Evolutionary conservation across 1,140 invertebrate genomes (phyloP).

Genomic region (Procambarus virginalis): DNA sequence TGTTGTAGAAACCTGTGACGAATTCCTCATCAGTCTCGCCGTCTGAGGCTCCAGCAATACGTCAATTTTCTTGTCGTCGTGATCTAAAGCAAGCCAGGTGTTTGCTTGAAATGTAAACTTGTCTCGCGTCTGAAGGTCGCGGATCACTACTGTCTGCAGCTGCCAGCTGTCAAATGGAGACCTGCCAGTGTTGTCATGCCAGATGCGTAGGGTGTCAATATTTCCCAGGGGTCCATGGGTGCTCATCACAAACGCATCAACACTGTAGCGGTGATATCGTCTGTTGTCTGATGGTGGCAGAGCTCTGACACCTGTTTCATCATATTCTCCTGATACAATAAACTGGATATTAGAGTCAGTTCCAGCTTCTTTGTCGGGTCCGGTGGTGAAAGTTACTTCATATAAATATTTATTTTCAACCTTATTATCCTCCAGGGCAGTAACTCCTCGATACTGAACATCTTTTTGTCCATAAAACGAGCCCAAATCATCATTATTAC

Average conservation of each 20-base stretch:
- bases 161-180: constrained; percentile 76
- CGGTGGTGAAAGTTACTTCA: constrained; percentile 42
- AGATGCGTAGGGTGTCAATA: constrained; percentile 75
- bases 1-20: constrained; percentile 25
- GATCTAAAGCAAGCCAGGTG: constrained; percentile 77
- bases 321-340: constrained; percentile 76
- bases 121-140: constrained; percentile 76
- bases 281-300: constrained; percentile 75
- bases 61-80: constrained; percentile 73
- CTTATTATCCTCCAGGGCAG: constrained; percentile 29
- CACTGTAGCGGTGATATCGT: constrained; percentile 74
- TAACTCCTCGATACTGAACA: constrained; percentile 68
- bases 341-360: constrained; percentile 72
- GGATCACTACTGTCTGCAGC: constrained; percentile 75
- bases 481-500: constrained; percentile 76
- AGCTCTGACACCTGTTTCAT: constrained; percentile 73
- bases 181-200: constrained; percentile 78
- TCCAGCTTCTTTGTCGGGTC: constrained; percentile 40
- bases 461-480: constrained; percentile 75
- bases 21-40: neutral
- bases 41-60: neutral
- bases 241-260: constrained; percentile 76
- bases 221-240: constrained; percentile 74
- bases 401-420: constrained; percentile 32
- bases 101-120: constrained; percentile 76